These are phyloP conservation scores for Deroplatys truncata DNA, from an alignment of 2,888 invertebrate genomes.

Conservation along the genomic window DNA sequence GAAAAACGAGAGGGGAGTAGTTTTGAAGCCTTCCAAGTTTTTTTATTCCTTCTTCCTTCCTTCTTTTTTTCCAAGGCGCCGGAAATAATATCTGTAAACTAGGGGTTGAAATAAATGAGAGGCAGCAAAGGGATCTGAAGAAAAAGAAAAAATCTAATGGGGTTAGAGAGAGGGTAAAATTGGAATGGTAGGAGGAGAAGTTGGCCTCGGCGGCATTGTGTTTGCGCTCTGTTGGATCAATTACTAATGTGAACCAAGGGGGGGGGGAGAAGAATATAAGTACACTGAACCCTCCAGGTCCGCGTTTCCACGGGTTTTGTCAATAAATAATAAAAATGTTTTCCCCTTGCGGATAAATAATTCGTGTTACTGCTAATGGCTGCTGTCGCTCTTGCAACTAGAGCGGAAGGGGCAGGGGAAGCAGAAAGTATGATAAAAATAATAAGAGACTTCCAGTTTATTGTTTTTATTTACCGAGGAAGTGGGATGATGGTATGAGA, in stretches of 20 bases:
- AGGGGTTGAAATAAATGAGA: conserved; percentile 24
- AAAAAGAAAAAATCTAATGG: conserved; percentile 3
- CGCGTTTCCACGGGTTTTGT: conserved; percentile 4
- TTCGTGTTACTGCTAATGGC: conserved; percentile 2
- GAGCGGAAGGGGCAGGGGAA: background rate
- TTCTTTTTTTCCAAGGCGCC: conserved; percentile 21
- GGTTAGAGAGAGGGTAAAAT: background rate
- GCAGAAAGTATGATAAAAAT: background rate
- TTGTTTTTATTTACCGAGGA: background rate
- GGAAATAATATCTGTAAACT: conserved; percentile 27
- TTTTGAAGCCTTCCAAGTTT: conserved; percentile 14
- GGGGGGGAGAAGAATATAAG: background rate
- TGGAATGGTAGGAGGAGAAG: background rate
- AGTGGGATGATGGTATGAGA: background rate
- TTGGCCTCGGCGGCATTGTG: background rate
- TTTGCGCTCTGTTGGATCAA: conserved; percentile 13
- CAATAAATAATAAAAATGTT: conserved; percentile 13
- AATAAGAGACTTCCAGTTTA: background rate
- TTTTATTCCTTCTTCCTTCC: background rate
- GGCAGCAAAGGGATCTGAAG: background rate
- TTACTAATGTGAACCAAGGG: conserved; percentile 6
- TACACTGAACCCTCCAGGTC: background rate
- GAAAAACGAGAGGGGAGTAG: conserved; percentile 18
- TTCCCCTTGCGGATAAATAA: conserved; percentile 1
- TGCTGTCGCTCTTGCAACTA: background rate